Evolutionary conservation across 2,888 invertebrate species (phyloP).

Genomic region (Metacarcinus magister): DNA sequence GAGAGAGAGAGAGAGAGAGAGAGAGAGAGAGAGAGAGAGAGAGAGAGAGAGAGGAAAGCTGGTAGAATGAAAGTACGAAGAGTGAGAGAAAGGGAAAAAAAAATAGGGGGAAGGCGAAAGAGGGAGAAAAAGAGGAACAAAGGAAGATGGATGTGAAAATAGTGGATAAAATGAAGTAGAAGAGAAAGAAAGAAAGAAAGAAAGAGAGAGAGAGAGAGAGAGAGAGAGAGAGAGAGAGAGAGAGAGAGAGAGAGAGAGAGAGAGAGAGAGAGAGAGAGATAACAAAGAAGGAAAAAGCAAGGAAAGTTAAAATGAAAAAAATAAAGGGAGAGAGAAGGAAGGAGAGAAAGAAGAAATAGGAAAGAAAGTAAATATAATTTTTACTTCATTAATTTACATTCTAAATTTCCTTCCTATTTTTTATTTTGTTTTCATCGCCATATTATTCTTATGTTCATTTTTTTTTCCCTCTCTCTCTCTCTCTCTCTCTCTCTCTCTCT

Average conservation of each 20-base stretch:
- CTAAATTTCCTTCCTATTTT: background rate
- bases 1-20: constrained; percentile 26
- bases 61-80: background rate
- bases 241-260: background rate
- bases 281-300: background rate
- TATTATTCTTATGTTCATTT: background rate
- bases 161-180: background rate
- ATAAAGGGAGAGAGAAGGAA: too few relatives aligned
- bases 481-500: constrained; percentile 7
- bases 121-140: background rate
- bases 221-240: background rate
- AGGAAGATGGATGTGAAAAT: background rate
- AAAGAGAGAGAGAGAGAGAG: background rate
- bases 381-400: background rate
- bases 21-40: constrained; percentile 6
- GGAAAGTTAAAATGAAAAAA: background rate
- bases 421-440: background rate
- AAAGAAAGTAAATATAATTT: background rate
- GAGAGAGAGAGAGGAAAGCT: too few relatives aligned
- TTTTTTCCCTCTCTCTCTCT: background rate
- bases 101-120: background rate
- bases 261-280: too few relatives aligned
- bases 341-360: too few relatives aligned
- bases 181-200: background rate
- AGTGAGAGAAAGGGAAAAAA: background rate